phyloP scores from a whole-genome alignment of 2,797 vertebrate genomes.

The Lutjanus campechanus region DNA sequence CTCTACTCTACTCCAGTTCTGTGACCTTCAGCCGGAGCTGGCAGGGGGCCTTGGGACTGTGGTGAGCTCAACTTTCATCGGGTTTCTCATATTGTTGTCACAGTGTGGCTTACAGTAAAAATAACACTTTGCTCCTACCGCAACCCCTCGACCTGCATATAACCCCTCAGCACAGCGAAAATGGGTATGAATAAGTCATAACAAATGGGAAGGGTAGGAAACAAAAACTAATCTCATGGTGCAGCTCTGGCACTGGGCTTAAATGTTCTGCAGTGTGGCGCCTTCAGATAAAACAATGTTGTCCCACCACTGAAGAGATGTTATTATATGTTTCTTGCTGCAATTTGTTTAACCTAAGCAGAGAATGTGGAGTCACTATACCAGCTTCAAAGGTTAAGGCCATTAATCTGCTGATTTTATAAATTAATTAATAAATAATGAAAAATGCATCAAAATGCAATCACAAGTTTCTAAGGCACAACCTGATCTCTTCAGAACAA shows the following conservation, averaged over 20 bases:
- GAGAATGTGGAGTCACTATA: background rate
- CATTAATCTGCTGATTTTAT: background rate
- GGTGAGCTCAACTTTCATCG: slow-evolving; percentile 80
- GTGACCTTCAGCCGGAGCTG: slow-evolving; percentile 76
- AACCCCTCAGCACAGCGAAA: slow-evolving; percentile 68
- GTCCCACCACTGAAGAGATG: background rate
- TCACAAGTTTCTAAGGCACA: background rate
- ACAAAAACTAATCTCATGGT: slow-evolving; percentile 45
- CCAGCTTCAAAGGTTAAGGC: background rate
- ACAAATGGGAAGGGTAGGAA: slow-evolving; percentile 55
- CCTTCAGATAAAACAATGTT: slow-evolving; percentile 35
- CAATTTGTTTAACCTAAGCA: slow-evolving; percentile 13
- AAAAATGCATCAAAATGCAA: too few relatives aligned
- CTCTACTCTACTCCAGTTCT: slow-evolving; percentile 46
- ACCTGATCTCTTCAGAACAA: background rate
- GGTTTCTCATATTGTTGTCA: slow-evolving; percentile 82
- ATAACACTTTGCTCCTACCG: slow-evolving; percentile 82
- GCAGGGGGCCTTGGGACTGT: slow-evolving; percentile 76
- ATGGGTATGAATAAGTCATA: slow-evolving; percentile 71
- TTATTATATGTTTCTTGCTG: slow-evolving; percentile 19
- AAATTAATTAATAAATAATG: background rate
- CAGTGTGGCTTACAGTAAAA: slow-evolving; percentile 84
- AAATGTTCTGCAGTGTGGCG: slow-evolving; percentile 16
- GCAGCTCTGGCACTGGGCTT: slow-evolving; percentile 5
- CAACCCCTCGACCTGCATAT: slow-evolving; percentile 79